Evolutionary conservation across 1,140 invertebrate species (phyloP), one percentile per base, ranked within the genome.

Genomic region (Drosophila ficusphila): DNA sequence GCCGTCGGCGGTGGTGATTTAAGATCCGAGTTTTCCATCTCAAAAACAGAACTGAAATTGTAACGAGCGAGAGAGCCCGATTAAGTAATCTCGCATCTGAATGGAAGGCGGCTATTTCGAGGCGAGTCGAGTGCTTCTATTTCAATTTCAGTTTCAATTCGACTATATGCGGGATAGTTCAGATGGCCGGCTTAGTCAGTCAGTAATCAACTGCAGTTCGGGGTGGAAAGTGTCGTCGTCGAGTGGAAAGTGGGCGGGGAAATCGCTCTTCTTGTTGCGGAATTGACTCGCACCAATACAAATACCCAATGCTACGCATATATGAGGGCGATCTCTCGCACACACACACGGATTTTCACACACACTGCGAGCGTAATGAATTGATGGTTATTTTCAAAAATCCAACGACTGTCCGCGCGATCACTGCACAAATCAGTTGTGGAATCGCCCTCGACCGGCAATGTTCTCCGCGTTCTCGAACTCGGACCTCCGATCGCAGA

Each of bases 391-490:
- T 86, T 88, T 89, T 88, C 82, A 88, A 88, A 88, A 88, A 88
- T 88, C 83, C 82, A 90, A 90, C 85, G 73, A 90, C 89, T 90
- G 83, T 88, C 83, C 89, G 89, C 67, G 82, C 78, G 89, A 90
- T 86, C 83, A 69, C 51, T 73, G 69, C 81, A 73, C 71, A 89
- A 90, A 90, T 90, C 89, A 90, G 89, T 90, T 76, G 75, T 71
- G 73, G 85, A 86, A 78, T 89, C 77, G 89, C 89, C 82, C 79
- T 89, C 89, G 77, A 86, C 73, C 83, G 52, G 70, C 78, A 71
- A 90, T 49, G 82, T 90, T 82, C 64, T 71, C 64, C 48, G 64
- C 46, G 79, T 47, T 67, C 58, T 72, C 78, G 56, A 39, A 29
- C 49, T 39, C 75, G 52, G 53, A 31, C 49, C 44, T 33, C 60